A percentile compares a stretch with the other conserved stretches of the same genome.
Conservation (phyloP, 1,140 invertebrate genomes). For the Tetraneura akinire region DNA sequence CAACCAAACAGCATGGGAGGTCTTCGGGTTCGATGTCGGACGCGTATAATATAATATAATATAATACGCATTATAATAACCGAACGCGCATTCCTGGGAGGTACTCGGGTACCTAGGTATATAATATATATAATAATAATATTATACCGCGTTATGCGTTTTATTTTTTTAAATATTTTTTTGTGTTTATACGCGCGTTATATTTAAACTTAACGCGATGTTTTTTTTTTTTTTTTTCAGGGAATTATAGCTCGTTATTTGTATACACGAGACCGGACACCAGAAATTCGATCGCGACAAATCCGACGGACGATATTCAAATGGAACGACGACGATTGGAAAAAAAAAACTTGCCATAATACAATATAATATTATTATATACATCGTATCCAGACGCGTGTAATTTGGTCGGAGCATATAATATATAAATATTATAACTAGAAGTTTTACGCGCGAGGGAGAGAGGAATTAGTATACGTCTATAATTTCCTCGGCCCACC, state of each 20-base stretch:
- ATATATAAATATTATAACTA: not conserved
- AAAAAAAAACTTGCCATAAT: not conserved
- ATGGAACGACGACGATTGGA: not conserved
- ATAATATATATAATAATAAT: not conserved
- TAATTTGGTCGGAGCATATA: not conserved
- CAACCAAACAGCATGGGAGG: conserved; percentile 1
- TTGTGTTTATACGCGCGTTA: not conserved
- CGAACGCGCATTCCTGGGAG: not conserved
- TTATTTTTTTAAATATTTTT: not conserved
- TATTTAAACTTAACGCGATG: not conserved
- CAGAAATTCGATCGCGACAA: conserved; percentile 35
- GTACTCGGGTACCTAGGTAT: too few species aligned
- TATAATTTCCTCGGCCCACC: too few species aligned
- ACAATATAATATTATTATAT: not conserved
- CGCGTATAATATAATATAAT: not conserved
- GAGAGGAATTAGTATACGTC: too few species aligned
- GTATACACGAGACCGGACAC: conserved; percentile 1
- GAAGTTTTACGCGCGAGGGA: not conserved
- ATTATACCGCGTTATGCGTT: not conserved
- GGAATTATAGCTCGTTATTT: not conserved
- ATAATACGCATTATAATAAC: not conserved
- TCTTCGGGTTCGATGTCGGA: not conserved
- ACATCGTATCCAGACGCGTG: not conserved
- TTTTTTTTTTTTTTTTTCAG: not conserved
- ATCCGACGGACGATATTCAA: not conserved